These are phyloP conservation scores for Ornithorhynchus anatinus DNA, from an alignment of 2,113 vertebrate genomes.

Conservation along the genomic window DNA sequence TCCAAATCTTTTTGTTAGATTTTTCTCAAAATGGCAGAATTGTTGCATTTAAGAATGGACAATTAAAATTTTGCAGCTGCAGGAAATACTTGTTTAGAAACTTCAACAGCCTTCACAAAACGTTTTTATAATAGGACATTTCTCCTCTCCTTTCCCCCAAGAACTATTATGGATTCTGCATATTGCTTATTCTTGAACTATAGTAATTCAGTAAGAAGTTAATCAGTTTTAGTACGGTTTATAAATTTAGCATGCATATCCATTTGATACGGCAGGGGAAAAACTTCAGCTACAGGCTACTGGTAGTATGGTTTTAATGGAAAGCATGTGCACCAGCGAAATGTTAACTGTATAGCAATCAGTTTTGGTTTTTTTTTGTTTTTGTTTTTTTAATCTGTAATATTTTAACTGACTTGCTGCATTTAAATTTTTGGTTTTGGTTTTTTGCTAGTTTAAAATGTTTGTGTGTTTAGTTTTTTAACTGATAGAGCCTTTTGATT, in stretches of 20 bases:
- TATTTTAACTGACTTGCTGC: constrained; percentile 64
- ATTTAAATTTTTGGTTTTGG: constrained; percentile 32
- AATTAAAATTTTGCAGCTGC: constrained; percentile 59
- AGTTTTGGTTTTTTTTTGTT: constrained; percentile 38
- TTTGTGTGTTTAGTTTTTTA: no score
- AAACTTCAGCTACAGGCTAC: constrained; percentile 46
- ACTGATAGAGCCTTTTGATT: no score
- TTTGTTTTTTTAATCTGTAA: no score
- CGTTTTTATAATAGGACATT: constrained; percentile 61
- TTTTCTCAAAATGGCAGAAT: constrained; percentile 53
- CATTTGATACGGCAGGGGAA: constrained; percentile 57
- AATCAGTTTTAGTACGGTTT: constrained; percentile 49
- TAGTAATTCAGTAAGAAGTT: constrained; percentile 43
- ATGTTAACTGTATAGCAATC: constrained; percentile 73
- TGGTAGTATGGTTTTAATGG: constrained; percentile 66
- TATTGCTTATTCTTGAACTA: constrained; percentile 51
- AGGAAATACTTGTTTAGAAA: constrained; percentile 70
- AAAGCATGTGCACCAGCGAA: constrained; percentile 72
- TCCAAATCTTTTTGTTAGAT: constrained; percentile 64
- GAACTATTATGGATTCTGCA: constrained; percentile 41
- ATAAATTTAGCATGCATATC: constrained; percentile 56
- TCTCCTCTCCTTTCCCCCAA: constrained; percentile 46
- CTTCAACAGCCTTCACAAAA: constrained; percentile 78
- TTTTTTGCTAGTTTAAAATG: constrained; percentile 77
- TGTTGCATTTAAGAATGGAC: constrained; percentile 62